phyloP scores from a whole-genome alignment of 2,797 vertebrate species.

The Gallirallus australis region DNA sequence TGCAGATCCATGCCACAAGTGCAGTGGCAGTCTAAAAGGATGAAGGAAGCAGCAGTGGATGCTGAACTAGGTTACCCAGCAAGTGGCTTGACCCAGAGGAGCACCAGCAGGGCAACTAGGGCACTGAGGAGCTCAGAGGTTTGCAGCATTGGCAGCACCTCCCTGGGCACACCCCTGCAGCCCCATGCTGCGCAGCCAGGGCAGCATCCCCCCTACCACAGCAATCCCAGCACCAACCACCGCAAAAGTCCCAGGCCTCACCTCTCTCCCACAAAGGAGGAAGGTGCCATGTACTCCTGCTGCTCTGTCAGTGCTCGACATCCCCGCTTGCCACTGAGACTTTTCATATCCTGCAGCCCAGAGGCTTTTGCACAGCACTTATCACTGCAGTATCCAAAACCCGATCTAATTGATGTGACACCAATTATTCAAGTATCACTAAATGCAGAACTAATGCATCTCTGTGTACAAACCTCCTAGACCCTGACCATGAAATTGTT shows the following conservation, averaged over 20 bases:
- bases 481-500: background rate
- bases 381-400: background rate
- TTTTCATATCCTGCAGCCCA: background rate
- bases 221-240: background rate
- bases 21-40: background rate
- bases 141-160: background rate
- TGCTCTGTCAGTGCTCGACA: accelerated
- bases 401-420: constrained; percentile 50
- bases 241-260: accelerated
- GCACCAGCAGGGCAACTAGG: accelerated
- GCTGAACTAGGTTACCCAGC: background rate
- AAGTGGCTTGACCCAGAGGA: background rate
- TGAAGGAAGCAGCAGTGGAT: background rate
- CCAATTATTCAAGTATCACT: constrained; percentile 51
- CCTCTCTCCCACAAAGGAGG: background rate
- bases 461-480: constrained; percentile 17
- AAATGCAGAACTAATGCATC: constrained; percentile 55
- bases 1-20: background rate
- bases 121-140: background rate
- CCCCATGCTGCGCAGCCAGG: background rate
- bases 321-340: accelerated
- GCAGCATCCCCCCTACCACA: background rate
- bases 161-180: background rate
- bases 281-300: accelerated
- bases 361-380: constrained; percentile 15